A percentile compares a stretch with the other conserved stretches of the same genome.
Evolutionary conservation across 2,797 vertebrate species (phyloP).

Genomic region (Tragopan temminckii): DNA sequence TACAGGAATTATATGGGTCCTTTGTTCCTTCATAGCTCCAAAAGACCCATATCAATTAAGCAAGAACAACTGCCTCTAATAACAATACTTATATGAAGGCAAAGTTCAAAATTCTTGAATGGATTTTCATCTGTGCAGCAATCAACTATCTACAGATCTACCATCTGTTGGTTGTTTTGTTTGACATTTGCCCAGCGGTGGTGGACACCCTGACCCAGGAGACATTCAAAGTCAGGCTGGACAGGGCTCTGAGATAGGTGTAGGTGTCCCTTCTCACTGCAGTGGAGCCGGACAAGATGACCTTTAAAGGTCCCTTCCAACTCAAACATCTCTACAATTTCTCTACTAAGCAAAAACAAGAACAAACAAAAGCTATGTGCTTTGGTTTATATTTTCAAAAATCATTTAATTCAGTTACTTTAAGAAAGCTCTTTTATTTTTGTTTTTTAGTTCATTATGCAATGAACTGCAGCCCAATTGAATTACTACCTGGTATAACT

Average conservation of each 20-base stretch:
- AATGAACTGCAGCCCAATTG: neutral
- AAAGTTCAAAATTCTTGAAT: neutral
- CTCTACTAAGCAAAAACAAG: neutral
- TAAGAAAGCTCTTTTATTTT: neutral
- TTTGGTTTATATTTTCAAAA: neutral
- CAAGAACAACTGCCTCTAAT: neutral
- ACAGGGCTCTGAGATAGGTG: neutral
- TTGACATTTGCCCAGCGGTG: neutral
- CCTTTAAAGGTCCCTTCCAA: neutral
- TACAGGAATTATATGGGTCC: neutral
- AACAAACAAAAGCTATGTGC: neutral
- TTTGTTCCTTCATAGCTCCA: neutral
- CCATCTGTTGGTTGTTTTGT: neutral
- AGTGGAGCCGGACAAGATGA: neutral
- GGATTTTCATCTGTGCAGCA: neutral
- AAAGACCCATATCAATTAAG: rapidly evolving
- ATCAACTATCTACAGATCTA: neutral
- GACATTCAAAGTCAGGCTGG: neutral
- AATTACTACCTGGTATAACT: neutral
- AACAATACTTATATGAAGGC: neutral
- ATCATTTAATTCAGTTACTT: neutral
- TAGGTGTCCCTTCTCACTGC: too few species aligned
- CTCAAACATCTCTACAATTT: neutral
- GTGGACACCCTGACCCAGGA: neutral
- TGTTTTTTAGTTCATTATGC: neutral